Evolutionary conservation across 2,797 vertebrate genomes (phyloP).

Genomic region (Tiaroga cobitis): DNA sequence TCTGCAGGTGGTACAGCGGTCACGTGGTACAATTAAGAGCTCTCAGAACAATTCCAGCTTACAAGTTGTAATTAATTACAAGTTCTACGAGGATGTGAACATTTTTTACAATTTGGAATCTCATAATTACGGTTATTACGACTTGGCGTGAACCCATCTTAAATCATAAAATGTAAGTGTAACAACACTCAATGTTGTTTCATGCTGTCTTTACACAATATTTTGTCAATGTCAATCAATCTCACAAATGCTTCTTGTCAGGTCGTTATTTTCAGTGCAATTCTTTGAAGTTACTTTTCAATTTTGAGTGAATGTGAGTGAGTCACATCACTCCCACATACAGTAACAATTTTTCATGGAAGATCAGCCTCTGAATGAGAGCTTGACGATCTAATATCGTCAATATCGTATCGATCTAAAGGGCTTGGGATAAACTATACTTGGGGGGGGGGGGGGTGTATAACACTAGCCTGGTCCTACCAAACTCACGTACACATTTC

Average conservation of each 20-base stretch:
- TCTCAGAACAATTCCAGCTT: neutral
- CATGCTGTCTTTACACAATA: neutral
- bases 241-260: neutral
- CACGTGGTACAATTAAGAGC: neutral
- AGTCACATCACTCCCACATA: neutral
- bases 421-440: constrained; percentile 17
- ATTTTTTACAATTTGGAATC: neutral
- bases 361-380: neutral
- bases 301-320: neutral
- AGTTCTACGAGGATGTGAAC: neutral
- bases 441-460: neutral
- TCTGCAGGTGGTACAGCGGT: neutral
- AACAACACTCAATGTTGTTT: neutral
- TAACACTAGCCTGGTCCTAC: too few relatives aligned
- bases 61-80: neutral
- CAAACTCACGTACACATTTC: too few relatives aligned
- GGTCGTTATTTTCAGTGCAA: neutral
- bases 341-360: neutral
- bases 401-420: too few relatives aligned
- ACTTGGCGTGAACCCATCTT: neutral
- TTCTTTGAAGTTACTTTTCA: neutral
- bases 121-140: neutral
- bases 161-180: neutral
- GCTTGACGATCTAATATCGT: neutral
- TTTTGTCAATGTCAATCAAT: neutral